Conservation (phyloP, 92 coral and sea anemone genomes). For the Epizoanthus stellaris region DNA sequence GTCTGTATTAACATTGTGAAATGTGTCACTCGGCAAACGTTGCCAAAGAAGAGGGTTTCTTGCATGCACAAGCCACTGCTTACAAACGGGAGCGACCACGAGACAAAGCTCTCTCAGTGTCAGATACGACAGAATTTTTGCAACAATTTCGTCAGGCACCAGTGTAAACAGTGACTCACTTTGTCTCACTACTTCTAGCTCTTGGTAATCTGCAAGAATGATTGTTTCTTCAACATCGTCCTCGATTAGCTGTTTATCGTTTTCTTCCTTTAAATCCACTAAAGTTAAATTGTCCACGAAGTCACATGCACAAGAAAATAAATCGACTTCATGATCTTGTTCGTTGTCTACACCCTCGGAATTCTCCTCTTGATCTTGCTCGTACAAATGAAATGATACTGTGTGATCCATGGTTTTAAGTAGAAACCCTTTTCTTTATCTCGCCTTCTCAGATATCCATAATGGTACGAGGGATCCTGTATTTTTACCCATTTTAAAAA, state of each 20-base stretch:
- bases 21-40: conserved; percentile 65
- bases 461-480: background rate
- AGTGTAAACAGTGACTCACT: conserved; percentile 42
- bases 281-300: conserved; percentile 5
- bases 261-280: background rate
- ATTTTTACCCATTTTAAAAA: too few species aligned
- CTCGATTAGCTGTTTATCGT: background rate
- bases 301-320: background rate
- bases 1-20: conserved; percentile 38
- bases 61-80: conserved; percentile 71
- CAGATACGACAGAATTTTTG: conserved; percentile 78
- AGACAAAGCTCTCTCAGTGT: conserved; percentile 70
- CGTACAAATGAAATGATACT: background rate
- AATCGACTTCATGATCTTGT: background rate
- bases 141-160: conserved; percentile 82
- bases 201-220: conserved; percentile 19
- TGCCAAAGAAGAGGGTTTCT: conserved; percentile 78
- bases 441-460: background rate
- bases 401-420: background rate
- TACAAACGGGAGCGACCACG: conserved; percentile 71
- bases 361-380: background rate
- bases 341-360: background rate
- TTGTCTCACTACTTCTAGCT: background rate
- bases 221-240: conserved; percentile 53
- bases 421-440: background rate